phyloP scores from a whole-genome alignment of 2,888 invertebrate genomes.

The Chaitophorus viminalis region DNA sequence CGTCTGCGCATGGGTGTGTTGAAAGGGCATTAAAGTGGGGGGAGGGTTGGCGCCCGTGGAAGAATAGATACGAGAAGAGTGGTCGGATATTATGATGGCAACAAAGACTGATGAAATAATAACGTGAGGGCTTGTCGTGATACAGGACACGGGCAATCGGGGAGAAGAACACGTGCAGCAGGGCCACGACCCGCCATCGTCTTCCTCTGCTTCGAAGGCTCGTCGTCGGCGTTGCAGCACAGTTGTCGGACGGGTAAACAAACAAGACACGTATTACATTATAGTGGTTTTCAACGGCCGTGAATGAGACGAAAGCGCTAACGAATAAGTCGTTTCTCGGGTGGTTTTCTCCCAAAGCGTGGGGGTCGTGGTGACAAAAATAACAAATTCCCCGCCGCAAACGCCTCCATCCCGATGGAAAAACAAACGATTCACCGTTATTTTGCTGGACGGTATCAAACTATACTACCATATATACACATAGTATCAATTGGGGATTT shows the following conservation, averaged over 20 bases:
- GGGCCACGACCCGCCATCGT: too few species aligned
- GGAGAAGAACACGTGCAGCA: too few species aligned
- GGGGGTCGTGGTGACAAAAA: not conserved
- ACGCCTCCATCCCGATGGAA: too few species aligned
- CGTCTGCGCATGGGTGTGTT: too few species aligned
- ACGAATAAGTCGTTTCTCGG: not conserved
- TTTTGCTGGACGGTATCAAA: not conserved
- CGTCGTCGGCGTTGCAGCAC: not conserved
- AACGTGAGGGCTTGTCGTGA: not conserved
- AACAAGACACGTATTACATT: constrained; percentile 15
- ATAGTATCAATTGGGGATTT: not conserved
- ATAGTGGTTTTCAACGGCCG: constrained; percentile 10
- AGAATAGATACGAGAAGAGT: not conserved
- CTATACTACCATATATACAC: not conserved
- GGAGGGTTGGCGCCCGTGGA: not conserved
- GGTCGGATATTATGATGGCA: not conserved
- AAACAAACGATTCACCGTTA: not conserved
- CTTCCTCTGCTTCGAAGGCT: too few species aligned
- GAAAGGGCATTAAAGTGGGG: too few species aligned
- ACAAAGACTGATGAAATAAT: not conserved
- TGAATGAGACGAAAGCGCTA: not conserved
- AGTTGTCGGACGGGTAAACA: not conserved
- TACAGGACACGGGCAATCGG: too few species aligned
- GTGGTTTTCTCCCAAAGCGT: not conserved
- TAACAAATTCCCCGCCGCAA: not conserved